phyloP scores from a whole-genome alignment of 2,888 invertebrate genomes.

The Sisyra nigra region DNA sequence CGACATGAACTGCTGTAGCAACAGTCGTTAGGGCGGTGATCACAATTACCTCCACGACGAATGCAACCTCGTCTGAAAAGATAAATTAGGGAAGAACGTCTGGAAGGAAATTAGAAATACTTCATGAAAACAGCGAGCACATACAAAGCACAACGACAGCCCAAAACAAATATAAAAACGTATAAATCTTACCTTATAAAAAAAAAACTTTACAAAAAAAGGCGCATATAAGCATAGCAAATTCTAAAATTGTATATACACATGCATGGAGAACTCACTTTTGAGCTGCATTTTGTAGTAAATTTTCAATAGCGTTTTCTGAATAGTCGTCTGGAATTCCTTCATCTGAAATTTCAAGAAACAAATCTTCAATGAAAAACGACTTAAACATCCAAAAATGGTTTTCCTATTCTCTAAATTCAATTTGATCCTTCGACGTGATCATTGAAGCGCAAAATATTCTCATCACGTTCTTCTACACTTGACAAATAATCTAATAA shows the following conservation, averaged over 20 bases:
- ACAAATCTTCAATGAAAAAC: no score
- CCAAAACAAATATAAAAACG: neutral
- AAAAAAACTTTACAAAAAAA: slow-evolving; percentile 3
- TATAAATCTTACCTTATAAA: neutral
- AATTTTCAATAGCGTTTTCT: slow-evolving; percentile 47
- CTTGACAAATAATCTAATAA: no score
- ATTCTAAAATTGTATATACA: no score
- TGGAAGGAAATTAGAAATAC: slow-evolving; percentile 43
- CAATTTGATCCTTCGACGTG: no score
- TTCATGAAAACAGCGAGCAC: slow-evolving; percentile 21
- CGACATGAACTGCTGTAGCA: slow-evolving; percentile 74
- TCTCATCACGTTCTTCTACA: no score
- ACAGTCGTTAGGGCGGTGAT: slow-evolving; percentile 71
- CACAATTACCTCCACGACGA: slow-evolving; percentile 67
- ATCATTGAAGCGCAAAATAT: no score
- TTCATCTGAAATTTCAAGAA: slow-evolving; percentile 24
- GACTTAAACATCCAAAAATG: neutral
- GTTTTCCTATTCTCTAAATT: neutral
- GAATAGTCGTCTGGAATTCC: slow-evolving; percentile 43
- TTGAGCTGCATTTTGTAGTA: slow-evolving; percentile 44
- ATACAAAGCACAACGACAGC: slow-evolving; percentile 5
- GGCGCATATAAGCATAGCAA: neutral
- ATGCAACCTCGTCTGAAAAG: slow-evolving; percentile 74
- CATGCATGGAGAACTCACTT: slow-evolving; percentile 37
- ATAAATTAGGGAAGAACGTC: slow-evolving; percentile 70